Base-by-base conservation (phyloP, 2,113 vertebrate species). In the Bubalus kerabau region DNA sequence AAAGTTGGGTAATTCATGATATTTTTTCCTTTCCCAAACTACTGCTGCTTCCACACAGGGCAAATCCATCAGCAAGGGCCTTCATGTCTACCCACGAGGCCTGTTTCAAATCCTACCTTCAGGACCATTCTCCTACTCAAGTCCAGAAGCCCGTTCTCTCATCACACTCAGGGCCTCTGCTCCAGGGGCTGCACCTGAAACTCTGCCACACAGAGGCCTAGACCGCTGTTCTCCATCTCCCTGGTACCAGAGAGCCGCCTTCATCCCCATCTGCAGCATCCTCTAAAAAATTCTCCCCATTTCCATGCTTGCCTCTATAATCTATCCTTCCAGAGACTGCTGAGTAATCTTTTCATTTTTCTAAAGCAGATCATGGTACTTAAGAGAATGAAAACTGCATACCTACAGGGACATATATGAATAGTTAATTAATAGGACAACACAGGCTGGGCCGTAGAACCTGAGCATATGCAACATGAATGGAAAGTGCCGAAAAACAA, bases 1-100 rank as follows among this genome's bases (percentile, higher is more conserved):
- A 95, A 93, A 97, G 32, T 83, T 78, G n/a, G 40, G n/a, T 71
- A 82, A 96, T 71, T 94, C 82, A 86, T n/a, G 19, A 19, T 91
- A 92, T 54, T 76, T 28, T 85, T 82, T 86, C 43, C 76, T 92
- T 84, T n/a, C 52, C 67, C 14, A 24, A 91, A 80, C 57, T 84
- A 85, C 92, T 10, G 1, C 62, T 95, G 90, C 46, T 92, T 62
- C 95, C 23, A 95, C 15, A 48, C 24, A 36, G 24, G 24, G 36
- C 40, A 96, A 95, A 91, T 40, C 6, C n/a, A 30, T 56, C 19
- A 52, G 28, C 32, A 19, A 40, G 81, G 48, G 24, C 43, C 71
- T 87, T 71, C 48, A 71, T 46, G 90, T 87, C 57, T 94, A 76
- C 83, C 57, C 90, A 74, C 57, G 57, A 93, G 80, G 26, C 26